phyloP scores from a whole-genome alignment of 2,888 invertebrate species.

The Latrodectus hesperus region DNA sequence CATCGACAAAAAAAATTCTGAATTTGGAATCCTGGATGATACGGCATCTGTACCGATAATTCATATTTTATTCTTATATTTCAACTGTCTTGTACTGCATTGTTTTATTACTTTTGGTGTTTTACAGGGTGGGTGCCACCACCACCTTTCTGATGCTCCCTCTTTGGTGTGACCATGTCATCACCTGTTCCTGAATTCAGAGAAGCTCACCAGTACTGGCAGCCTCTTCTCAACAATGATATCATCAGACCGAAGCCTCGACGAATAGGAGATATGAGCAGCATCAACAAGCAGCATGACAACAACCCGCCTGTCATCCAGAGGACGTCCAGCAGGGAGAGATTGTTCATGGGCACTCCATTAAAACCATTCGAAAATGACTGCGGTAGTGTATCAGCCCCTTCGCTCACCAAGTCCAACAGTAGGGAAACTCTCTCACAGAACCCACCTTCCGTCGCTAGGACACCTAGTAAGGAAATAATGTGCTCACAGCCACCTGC shows the following conservation, averaged over 20 bases:
- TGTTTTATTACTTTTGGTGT: background rate
- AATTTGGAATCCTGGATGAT: too few relatives aligned
- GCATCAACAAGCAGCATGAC: conserved; percentile 9
- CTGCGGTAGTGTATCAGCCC: conserved; percentile 23
- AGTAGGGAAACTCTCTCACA: conserved; percentile 32
- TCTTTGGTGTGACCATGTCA: conserved; percentile 52
- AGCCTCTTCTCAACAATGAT: conserved; percentile 85
- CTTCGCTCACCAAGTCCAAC: conserved; percentile 28
- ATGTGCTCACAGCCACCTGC: background rate
- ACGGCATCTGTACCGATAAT: too few relatives aligned
- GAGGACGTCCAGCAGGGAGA: conserved; percentile 52
- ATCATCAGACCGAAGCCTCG: conserved; percentile 89
- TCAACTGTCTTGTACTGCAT: background rate
- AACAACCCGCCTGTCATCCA: conserved; percentile 9
- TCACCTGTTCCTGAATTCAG: conserved; percentile 74
- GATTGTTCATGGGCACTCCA: conserved; percentile 31
- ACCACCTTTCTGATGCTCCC: conserved; percentile 49
- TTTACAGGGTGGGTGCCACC: conserved; percentile 52
- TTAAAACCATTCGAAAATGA: conserved; percentile 28
- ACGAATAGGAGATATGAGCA: conserved; percentile 79
- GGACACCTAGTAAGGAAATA: conserved; percentile 39
- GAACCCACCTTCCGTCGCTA: conserved; percentile 6
- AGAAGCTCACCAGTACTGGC: conserved; percentile 75
- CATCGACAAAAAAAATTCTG: too few relatives aligned
- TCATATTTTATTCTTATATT: too few relatives aligned